Evolutionary conservation across 2,113 vertebrate species (phyloP), one percentile per base, ranked within the genome.

Genomic region (Lutjanus erythropterus): DNA sequence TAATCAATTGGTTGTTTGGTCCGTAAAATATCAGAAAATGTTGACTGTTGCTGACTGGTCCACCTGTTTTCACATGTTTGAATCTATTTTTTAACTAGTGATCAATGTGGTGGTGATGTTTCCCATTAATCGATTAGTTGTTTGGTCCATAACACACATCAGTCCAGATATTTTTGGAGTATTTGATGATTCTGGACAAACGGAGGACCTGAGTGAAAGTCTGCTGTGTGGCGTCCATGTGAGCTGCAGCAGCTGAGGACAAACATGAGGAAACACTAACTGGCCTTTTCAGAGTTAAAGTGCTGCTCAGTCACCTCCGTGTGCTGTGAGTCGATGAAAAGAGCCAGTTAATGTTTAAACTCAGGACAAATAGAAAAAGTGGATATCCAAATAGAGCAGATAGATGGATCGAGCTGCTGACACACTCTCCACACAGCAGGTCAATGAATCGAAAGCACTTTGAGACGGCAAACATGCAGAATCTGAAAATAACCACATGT

Each of bases 331-430:
- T 68, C 74, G 35, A 64, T 76, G 90, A 83, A 91, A 92, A 80
- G 74, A 71, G 55, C 69, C 53, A 21, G 90, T 93, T 90, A 93
- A 91, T 89, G 39, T 93, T 94, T 89, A 85, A 91, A 76, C 92
- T 6, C 14, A 71, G 71, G 55, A 39, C 81, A 93, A 93, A 93
- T 23, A 94, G 59, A 84, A 84, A n/a, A 70, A 84, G 84, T 78
- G 85, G 89, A 76, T 76, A 46, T 52, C 52, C 75, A 92, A 93
- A 93, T 33, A 93, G 70, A 70, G 80, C 50, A 50, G 73, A 83
- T 67, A 81, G 70, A 81, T 1, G 7, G 50, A 83, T 27, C 33
- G 61, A 19, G 56, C 61, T 35, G 64, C 39, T 50, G 68, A 86
- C 80, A 80, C 84, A 78, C 83, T 65, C 81, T 29, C 67, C 47